A percentile compares a stretch with the other conserved stretches of the same genome.
Conservation (phyloP, 1,140 invertebrate species). For the Geopemphigus sp. region DNA sequence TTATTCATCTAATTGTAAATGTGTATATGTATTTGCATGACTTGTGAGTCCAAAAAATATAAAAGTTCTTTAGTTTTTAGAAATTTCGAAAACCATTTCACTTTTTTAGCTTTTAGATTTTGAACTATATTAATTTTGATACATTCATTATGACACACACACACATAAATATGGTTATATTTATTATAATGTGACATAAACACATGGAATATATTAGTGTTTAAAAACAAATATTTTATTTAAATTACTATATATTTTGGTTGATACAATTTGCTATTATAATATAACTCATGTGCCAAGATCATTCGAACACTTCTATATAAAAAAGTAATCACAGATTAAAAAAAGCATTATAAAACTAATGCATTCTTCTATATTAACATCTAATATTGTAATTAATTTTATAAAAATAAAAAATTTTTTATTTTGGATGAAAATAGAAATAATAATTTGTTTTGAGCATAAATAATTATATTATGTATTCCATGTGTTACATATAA, state of each 20-base stretch:
- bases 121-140: neutral
- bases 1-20: neutral
- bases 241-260: no score
- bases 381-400: no score
- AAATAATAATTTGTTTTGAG: no score
- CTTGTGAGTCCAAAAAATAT: neutral
- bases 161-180: neutral
- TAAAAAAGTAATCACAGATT: no score
- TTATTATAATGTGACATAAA: neutral
- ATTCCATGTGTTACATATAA: neutral
- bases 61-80: neutral
- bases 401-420: no score
- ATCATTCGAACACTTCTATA: no score
- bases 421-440: no score
- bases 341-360: no score
- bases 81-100: neutral
- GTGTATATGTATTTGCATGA: constrained; percentile 5
- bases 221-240: neutral
- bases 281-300: no score
- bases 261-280: no score
- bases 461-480: no score
- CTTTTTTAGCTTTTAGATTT: neutral
- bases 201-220: neutral
- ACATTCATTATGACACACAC: neutral
- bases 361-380: no score